A percentile compares a stretch with the other conserved stretches of the same genome.
Evolutionary conservation across 2,797 vertebrate genomes (phyloP).

Genomic region (Gymnodraco acuticeps): DNA sequence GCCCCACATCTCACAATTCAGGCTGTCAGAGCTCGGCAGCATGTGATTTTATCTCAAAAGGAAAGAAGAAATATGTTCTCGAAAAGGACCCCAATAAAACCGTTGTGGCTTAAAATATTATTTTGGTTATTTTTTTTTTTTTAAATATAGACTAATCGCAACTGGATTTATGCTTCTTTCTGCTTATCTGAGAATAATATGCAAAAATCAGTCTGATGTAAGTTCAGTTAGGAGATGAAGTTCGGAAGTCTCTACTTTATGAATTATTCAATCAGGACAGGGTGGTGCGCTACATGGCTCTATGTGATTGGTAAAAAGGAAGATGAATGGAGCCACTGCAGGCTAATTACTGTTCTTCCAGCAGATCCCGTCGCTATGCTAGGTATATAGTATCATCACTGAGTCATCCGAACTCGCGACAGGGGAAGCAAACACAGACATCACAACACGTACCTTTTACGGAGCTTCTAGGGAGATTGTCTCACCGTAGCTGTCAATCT

Average conservation of each 20-base stretch:
- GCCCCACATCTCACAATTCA: not conserved
- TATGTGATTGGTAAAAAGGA: slow-evolving; percentile 45
- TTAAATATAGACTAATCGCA: not conserved
- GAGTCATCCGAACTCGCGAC: too few relatives aligned
- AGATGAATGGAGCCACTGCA: slow-evolving; percentile 63
- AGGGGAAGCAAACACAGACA: too few relatives aligned
- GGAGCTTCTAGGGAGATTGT: too few relatives aligned
- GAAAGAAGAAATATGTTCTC: slow-evolving; percentile 1
- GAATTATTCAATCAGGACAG: slow-evolving; percentile 69
- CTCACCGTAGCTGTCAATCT: too few relatives aligned
- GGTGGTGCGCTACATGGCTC: slow-evolving; percentile 47
- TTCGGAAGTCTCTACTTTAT: slow-evolving; percentile 36
- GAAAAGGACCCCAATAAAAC: not conserved
- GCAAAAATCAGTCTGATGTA: not conserved
- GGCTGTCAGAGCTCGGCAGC: not conserved
- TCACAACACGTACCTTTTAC: too few relatives aligned
- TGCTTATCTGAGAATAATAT: not conserved
- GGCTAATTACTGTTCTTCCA: slow-evolving; percentile 55
- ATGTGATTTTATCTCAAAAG: slow-evolving; percentile 7
- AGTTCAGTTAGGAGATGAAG: not conserved
- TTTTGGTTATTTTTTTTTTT: not conserved
- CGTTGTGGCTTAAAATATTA: not conserved
- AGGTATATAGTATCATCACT: too few relatives aligned
- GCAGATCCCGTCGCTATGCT: slow-evolving; percentile 53
- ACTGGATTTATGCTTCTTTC: not conserved